A percentile compares a stretch with the other conserved stretches of the same genome.
These are phyloP conservation scores for Pogonocherus hispidulus DNA, from an alignment of 2,888 invertebrate species.

Conservation along the genomic window DNA sequence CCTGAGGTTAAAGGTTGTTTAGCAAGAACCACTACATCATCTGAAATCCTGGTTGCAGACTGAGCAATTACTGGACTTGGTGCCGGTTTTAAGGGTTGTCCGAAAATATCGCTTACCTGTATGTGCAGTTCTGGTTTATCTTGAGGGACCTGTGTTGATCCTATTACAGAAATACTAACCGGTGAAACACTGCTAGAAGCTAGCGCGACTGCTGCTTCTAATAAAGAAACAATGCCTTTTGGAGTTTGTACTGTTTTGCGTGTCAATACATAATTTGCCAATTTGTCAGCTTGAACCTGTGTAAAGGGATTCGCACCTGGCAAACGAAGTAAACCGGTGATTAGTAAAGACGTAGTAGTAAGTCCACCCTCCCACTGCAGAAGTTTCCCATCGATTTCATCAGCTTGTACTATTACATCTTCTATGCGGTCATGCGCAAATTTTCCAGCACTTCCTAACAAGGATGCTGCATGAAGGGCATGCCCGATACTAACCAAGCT, in stretches of 20 bases:
- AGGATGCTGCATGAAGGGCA: slow-evolving; percentile 85
- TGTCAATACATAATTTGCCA: slow-evolving; percentile 85
- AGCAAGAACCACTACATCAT: slow-evolving; percentile 82
- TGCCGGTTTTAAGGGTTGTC: slow-evolving; percentile 78
- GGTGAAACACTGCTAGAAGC: slow-evolving; percentile 76
- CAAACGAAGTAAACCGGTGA: slow-evolving; percentile 70
- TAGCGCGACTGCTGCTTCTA: slow-evolving; percentile 80
- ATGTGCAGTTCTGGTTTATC: slow-evolving; percentile 77
- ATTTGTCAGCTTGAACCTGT: slow-evolving; percentile 86
- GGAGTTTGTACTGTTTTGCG: slow-evolving; percentile 90
- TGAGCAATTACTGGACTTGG: slow-evolving; percentile 81
- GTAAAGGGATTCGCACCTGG: slow-evolving; percentile 80
- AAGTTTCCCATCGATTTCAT: slow-evolving; percentile 89
- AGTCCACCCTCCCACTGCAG: slow-evolving; percentile 94
- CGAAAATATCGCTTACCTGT: slow-evolving; percentile 82
- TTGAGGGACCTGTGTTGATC: slow-evolving; percentile 82
- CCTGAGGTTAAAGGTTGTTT: slow-evolving; percentile 73
- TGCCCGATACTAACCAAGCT: slow-evolving; percentile 82
- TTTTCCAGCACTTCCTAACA: slow-evolving; percentile 76
- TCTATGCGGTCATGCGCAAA: slow-evolving; percentile 84
- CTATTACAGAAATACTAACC: slow-evolving; percentile 85
- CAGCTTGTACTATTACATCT: slow-evolving; percentile 94
- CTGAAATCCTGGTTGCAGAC: slow-evolving; percentile 80
- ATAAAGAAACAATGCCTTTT: slow-evolving; percentile 84
- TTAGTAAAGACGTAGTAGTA: slow-evolving; percentile 79